Conservation (phyloP, 2,888 invertebrate species). For the Idaea biselata region DNA sequence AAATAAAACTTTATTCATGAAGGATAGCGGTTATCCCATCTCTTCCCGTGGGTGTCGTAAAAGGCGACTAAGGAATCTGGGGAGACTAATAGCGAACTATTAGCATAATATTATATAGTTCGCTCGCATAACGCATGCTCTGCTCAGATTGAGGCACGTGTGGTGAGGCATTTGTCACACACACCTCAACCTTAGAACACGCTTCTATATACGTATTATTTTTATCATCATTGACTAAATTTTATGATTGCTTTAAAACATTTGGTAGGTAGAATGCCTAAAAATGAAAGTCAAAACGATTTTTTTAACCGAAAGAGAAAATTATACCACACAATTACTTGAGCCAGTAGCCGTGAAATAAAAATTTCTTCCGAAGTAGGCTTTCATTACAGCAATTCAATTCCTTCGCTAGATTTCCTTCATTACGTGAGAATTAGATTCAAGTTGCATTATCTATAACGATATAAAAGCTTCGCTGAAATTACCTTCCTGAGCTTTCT, state of each 20-base stretch:
- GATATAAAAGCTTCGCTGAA: conserved; percentile 18
- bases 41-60: too few relatives aligned
- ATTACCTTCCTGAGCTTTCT: conserved; percentile 6
- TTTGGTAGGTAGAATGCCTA: background rate
- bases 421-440: conserved; percentile 28
- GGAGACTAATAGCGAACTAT: too few relatives aligned
- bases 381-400: conserved; percentile 26
- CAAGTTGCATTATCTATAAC: conserved; percentile 23
- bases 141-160: too few relatives aligned
- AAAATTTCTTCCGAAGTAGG: conserved; percentile 23
- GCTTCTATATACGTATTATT: too few relatives aligned
- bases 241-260: background rate
- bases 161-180: too few relatives aligned
- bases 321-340: conserved; percentile 22
- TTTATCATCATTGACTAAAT: too few relatives aligned
- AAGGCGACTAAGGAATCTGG: too few relatives aligned
- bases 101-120: too few relatives aligned
- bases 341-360: conserved; percentile 23
- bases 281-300: conserved; percentile 2
- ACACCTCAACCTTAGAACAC: too few relatives aligned
- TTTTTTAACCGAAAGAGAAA: conserved; percentile 22
- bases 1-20: too few relatives aligned
- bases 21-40: too few relatives aligned
- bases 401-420: conserved; percentile 26
- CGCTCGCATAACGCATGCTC: too few relatives aligned